Percentiles rank a stretch among this genome's conserved stretches.
Conservation (phyloP, 2,888 invertebrate genomes). For the Sarcophaga carnaria region DNA sequence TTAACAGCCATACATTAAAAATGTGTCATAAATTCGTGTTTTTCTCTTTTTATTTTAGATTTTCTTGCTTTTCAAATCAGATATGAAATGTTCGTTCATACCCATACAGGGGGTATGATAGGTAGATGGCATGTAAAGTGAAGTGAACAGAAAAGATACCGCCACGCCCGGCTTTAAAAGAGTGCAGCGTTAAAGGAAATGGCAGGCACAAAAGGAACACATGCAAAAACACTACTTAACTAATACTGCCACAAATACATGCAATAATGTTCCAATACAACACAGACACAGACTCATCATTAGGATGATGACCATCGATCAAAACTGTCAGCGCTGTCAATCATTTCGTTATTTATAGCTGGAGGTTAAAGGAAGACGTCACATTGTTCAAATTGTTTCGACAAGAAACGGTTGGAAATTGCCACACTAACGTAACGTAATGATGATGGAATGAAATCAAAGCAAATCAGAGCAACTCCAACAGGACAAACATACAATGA, state of each 20-base stretch:
- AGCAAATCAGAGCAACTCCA: slow-evolving; percentile 64
- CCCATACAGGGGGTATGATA: not conserved
- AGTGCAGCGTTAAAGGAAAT: slow-evolving; percentile 35
- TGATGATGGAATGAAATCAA: slow-evolving; percentile 49
- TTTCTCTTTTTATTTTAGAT: not conserved
- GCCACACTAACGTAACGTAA: slow-evolving; percentile 61
- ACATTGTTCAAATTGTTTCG: slow-evolving; percentile 75
- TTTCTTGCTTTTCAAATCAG: not conserved
- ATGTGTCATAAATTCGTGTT: slow-evolving; percentile 57
- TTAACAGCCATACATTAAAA: slow-evolving; percentile 27
- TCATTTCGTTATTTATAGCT: slow-evolving; percentile 79
- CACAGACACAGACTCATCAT: slow-evolving; percentile 48
- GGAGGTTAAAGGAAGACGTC: slow-evolving; percentile 78
- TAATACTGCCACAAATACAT: slow-evolving; percentile 42
- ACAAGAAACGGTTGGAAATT: slow-evolving; percentile 71
- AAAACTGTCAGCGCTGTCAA: slow-evolving; percentile 80
- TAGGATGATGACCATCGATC: slow-evolving; percentile 78
- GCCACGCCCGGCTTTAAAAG: slow-evolving; percentile 40
- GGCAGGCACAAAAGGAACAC: not conserved
- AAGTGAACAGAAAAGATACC: slow-evolving; percentile 42
- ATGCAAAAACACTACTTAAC: slow-evolving; percentile 45
- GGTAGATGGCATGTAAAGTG: slow-evolving; percentile 9
- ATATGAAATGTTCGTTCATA: not conserved
- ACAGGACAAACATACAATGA: no score
- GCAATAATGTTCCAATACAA: slow-evolving; percentile 14